These are phyloP conservation scores for Thryonomys swinderianus DNA, from an alignment of 2,113 vertebrate genomes.

Conservation along the genomic window DNA sequence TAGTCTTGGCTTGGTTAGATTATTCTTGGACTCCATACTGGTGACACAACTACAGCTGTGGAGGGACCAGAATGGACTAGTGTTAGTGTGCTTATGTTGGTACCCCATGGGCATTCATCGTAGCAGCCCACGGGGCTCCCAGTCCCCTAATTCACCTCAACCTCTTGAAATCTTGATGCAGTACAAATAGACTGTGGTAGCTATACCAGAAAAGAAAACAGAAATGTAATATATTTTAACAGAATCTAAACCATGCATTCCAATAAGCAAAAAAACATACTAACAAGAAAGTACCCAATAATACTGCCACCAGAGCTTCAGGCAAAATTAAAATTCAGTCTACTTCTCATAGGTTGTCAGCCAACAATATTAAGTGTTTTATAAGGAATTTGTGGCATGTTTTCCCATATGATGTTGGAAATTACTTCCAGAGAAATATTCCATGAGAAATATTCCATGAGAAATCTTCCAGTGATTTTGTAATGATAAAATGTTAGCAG, in stretches of 20 bases:
- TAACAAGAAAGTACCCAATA: neutral
- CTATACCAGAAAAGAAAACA: neutral
- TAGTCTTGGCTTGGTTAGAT: neutral
- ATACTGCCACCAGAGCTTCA: neutral
- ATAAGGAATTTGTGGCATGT: neutral
- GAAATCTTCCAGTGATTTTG: conserved; percentile 13
- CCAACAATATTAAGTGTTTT: neutral
- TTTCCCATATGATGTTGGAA: neutral
- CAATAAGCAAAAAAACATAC: conserved; percentile 9
- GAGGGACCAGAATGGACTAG: neutral
- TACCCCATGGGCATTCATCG: neutral
- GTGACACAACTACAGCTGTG: neutral
- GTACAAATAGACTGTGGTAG: neutral
- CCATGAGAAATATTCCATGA: neutral
- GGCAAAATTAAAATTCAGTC: conserved; percentile 23
- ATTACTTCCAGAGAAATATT: conserved; percentile 33
- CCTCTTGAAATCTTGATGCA: conserved; percentile 15
- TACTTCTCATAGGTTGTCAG: neutral
- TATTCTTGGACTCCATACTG: neutral
- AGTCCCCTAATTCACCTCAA: neutral
- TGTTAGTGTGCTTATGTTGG: neutral
- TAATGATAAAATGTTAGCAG: conserved; percentile 30
- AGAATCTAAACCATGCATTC: conserved; percentile 18
- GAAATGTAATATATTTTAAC: neutral
- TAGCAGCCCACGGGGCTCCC: neutral